Evolutionary conservation across 2,113 vertebrate species (phyloP).

Genomic region (Tyrannus savana): DNA sequence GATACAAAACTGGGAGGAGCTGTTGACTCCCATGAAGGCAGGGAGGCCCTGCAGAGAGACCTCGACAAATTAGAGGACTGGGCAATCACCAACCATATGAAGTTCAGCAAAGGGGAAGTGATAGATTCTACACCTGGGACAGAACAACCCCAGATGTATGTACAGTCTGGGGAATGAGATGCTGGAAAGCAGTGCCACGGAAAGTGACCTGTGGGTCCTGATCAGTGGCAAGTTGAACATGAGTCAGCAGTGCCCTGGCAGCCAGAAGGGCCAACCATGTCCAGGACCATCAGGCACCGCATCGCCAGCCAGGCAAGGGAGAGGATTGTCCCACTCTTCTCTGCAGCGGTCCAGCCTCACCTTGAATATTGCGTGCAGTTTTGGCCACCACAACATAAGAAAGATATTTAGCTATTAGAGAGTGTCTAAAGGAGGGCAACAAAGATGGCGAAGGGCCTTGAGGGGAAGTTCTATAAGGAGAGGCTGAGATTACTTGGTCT

Average conservation of each 20-base stretch:
- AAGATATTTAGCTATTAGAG: neutral
- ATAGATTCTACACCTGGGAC: too few species aligned
- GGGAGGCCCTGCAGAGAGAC: neutral
- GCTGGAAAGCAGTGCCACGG: neutral
- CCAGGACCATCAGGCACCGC: neutral
- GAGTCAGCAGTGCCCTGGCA: neutral
- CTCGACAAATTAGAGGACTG: neutral
- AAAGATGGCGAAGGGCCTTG: neutral
- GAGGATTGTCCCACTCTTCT: neutral
- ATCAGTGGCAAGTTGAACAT: neutral
- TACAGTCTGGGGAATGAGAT: neutral
- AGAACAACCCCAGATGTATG: too few species aligned
- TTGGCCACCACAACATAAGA: neutral
- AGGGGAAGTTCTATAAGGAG: neutral
- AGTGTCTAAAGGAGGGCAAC: neutral
- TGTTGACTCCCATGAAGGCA: neutral
- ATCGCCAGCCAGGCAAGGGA: neutral
- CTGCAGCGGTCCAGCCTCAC: neutral
- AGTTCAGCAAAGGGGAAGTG: neutral
- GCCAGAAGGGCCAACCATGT: neutral
- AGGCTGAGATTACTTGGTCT: neutral
- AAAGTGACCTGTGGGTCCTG: neutral
- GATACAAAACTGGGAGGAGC: neutral
- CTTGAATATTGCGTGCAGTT: neutral
- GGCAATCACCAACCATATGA: neutral